Percentiles rank a stretch among this genome's conserved stretches.
These are phyloP conservation scores for Lypha dubia DNA, from an alignment of 2,888 invertebrate species.

Conservation along the genomic window DNA sequence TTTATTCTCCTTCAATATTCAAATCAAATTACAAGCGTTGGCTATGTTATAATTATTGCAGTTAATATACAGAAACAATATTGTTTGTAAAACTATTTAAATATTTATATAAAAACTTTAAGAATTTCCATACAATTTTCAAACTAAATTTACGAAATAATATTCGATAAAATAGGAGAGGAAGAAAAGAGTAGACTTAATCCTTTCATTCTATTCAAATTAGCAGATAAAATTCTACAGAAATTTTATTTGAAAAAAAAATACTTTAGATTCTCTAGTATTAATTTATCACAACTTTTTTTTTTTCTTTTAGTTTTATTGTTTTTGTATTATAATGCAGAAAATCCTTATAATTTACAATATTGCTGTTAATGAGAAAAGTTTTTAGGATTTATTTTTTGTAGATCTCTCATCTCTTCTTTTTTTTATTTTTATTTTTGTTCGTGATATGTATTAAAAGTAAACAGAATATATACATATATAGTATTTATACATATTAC, in stretches of 20 bases:
- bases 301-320: constrained; percentile 4
- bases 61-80: constrained; percentile 39
- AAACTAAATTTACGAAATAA: constrained; percentile 17
- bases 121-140: constrained; percentile 30
- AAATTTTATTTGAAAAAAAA: constrained; percentile 7
- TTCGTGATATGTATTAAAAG: constrained; percentile 19
- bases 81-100: constrained; percentile 44
- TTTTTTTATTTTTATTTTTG: neutral
- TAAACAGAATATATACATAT: constrained; percentile 8
- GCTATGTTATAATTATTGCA: constrained; percentile 53
- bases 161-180: constrained; percentile 2
- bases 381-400: constrained; percentile 54
- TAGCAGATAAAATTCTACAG: constrained; percentile 22
- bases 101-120: constrained; percentile 53
- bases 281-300: constrained; percentile 27
- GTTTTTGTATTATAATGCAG: constrained; percentile 13
- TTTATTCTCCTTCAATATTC: constrained; percentile 37
- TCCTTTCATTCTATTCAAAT: constrained; percentile 37
- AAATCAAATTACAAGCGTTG: constrained; percentile 57
- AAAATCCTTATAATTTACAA: constrained; percentile 53
- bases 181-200: constrained; percentile 15
- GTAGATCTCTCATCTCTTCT: neutral
- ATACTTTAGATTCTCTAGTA: constrained; percentile 14
- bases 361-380: constrained; percentile 65
- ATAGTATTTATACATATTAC: neutral